Base-by-base conservation (phyloP, 2,888 invertebrate species). In the Hypomecis punctinalis region DNA sequence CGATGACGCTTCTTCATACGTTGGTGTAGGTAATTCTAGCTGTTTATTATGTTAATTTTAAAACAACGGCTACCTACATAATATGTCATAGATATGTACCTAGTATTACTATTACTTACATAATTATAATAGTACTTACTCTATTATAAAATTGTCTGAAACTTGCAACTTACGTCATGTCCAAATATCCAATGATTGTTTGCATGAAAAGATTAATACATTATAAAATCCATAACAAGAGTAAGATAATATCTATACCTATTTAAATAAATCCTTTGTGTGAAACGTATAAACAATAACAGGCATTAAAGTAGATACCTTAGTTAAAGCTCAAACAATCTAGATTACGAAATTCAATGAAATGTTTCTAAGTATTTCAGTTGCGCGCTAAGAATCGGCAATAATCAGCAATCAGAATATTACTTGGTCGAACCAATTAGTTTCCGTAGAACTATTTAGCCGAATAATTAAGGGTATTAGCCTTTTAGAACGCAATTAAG, bases 401-500 rank as follows among this genome's bases (percentile, higher is more conserved):
- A 68, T 65, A 69, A 61, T 68, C 65, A 68, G 67, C 68, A 68
- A 72, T 72, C 68, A 61, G 67, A 68, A 66, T 68, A 68, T 67
- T 67, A 67, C 67, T 63, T 45, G 61, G 60, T 48, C 69, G 63
- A 61, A 67, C 63, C 66, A 74, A 69, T 71, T 68, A 71, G 67
- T 70, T 72, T 72, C 55, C 63, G 59, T 69, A 54, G 63, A 71
- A 70, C 61, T 69, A 71, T 70, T 68, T 68, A 67, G 63, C 67
- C 49, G 67, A 66, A 73, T 72, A 70, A 73, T 73, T 70, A 73
- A 60, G 67, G 55, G 64, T 71, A 70, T 70, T 71, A 69, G 70
- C 66, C 61, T 71, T 71, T 75, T 68, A 64, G 66, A 71, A 52
- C 43, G 66, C 69, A 73, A 84, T 85, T 81, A 82, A 75, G 72